Evolutionary conservation across 2,797 vertebrate species (phyloP).

Genomic region (Xiphophorus birchmanni): DNA sequence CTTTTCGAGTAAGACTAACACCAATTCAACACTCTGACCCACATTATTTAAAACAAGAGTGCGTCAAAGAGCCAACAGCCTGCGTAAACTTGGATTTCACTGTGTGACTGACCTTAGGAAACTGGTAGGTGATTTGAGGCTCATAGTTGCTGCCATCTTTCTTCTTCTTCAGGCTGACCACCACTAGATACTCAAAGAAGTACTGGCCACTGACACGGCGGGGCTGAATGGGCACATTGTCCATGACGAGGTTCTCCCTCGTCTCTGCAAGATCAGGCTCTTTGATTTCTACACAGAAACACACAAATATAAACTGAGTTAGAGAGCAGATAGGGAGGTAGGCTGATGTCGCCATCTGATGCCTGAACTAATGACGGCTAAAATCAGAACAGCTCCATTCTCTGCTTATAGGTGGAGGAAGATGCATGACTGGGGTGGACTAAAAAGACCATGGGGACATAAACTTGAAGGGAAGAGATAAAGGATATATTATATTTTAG

Average conservation of each 20-base stretch:
- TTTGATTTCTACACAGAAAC: constrained; percentile 48
- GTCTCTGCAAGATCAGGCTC: constrained; percentile 31
- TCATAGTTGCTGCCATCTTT: constrained; percentile 81
- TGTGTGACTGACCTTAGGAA: constrained; percentile 88
- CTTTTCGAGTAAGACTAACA: background rate
- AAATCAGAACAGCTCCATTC: background rate
- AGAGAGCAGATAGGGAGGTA: background rate
- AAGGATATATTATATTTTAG: background rate
- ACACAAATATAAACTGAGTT: background rate
- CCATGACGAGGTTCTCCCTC: background rate
- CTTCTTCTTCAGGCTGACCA: constrained; percentile 89
- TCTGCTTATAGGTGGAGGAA: background rate
- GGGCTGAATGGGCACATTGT: constrained; percentile 57
- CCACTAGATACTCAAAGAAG: constrained; percentile 96
- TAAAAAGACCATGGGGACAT: background rate
- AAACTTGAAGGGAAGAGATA: background rate
- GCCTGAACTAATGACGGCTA: background rate
- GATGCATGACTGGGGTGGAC: background rate
- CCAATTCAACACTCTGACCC: background rate
- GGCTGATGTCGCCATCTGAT: background rate
- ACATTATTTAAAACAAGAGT: background rate
- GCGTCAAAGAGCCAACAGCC: background rate
- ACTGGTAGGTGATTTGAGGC: constrained; percentile 93
- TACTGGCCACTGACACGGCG: constrained; percentile 85
- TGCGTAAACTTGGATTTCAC: background rate